Percentiles rank a stretch among this genome's conserved stretches.
phyloP scores from a whole-genome alignment of 64 coral and sea anemone genomes.

The Pachyseris speciosa region DNA sequence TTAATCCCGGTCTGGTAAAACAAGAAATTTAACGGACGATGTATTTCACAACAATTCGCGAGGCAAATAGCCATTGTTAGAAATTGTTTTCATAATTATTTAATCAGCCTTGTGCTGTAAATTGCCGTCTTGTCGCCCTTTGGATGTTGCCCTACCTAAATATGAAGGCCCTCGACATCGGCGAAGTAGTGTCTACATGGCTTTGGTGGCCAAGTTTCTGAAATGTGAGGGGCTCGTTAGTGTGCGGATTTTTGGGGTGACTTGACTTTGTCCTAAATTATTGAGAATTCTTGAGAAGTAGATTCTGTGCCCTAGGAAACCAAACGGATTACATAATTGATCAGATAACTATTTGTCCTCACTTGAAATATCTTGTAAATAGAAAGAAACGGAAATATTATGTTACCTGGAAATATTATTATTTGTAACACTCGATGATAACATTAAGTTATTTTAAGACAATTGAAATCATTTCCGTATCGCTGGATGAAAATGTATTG shows the following conservation, averaged over 20 bases:
- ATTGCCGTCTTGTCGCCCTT: not conserved
- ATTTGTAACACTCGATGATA: not conserved
- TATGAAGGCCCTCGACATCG: not conserved
- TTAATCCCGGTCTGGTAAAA: not conserved
- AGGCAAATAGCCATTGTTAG: not conserved
- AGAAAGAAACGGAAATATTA: not conserved
- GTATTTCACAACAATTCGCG: not conserved
- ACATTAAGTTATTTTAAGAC: not conserved
- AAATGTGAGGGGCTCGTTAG: not conserved
- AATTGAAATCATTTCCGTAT: too few relatives aligned
- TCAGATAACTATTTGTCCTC: not conserved
- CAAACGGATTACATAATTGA: not conserved
- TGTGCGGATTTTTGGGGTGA: not conserved
- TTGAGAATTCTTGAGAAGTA: not conserved
- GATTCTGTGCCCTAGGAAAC: not conserved
- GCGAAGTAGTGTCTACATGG: too few relatives aligned
- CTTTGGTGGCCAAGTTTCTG: not conserved
- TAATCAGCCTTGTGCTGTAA: not conserved
- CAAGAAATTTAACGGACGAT: not conserved
- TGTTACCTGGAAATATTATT: conserved; percentile 21
- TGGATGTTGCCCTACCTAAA: not conserved
- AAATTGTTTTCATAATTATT: not conserved
- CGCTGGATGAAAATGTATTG: too few relatives aligned
- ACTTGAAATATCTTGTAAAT: not conserved
- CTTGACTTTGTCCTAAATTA: not conserved